phyloP scores from a whole-genome alignment of 1,140 invertebrate species.

The Hylaeus anthracinus region DNA sequence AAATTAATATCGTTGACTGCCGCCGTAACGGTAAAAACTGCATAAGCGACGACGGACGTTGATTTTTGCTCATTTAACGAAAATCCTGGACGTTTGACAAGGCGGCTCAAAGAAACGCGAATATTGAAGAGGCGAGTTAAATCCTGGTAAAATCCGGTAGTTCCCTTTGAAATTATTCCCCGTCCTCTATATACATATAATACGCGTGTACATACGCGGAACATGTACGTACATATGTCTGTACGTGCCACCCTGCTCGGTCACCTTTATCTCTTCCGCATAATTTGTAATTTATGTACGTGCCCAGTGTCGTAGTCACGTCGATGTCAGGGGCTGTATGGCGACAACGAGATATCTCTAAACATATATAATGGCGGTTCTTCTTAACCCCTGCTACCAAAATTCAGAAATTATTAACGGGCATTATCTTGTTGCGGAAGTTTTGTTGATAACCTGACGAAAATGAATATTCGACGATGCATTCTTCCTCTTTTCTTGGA shows the following conservation, averaged over 20 bases:
- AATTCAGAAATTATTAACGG: not conserved
- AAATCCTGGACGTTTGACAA: slow-evolving; percentile 9
- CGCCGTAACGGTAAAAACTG: not conserved
- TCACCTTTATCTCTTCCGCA: slow-evolving; percentile 73
- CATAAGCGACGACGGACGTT: not conserved
- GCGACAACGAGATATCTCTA: slow-evolving; percentile 18
- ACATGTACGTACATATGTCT: slow-evolving; percentile 8
- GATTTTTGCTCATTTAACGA: slow-evolving; percentile 34
- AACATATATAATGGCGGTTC: slow-evolving; percentile 1
- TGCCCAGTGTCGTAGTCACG: not conserved
- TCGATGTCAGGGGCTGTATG: not conserved
- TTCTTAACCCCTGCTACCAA: not conserved
- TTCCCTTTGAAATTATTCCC: not conserved
- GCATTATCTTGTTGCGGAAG: not conserved
- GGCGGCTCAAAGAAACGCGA: slow-evolving; percentile 26
- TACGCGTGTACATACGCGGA: not conserved
- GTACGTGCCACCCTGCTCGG: slow-evolving; percentile 35
- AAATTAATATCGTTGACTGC: not conserved
- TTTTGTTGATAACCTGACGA: not conserved
- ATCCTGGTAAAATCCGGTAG: slow-evolving; percentile 38
- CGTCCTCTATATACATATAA: not conserved
- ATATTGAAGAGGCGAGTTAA: slow-evolving; percentile 65
- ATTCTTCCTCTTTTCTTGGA: not conserved
- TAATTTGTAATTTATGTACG: slow-evolving; percentile 73
- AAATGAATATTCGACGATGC: no score